These are phyloP conservation scores for Urechis unicinctus DNA, from an alignment of 2,888 invertebrate species.

Conservation along the genomic window DNA sequence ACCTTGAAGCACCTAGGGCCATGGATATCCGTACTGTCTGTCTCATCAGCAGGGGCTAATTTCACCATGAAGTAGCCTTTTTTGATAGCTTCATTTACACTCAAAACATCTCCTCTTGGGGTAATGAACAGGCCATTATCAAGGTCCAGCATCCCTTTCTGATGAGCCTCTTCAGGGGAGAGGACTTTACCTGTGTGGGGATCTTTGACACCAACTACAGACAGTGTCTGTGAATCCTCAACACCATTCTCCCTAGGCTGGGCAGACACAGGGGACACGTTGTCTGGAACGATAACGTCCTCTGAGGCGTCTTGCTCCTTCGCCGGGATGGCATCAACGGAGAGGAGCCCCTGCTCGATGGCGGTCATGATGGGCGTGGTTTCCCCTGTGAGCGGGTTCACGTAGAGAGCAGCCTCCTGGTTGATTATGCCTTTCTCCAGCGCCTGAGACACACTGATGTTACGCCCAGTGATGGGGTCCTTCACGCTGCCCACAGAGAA, in stretches of 20 bases:
- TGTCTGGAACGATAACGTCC: constrained; percentile 1
- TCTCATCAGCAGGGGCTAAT: constrained; percentile 11
- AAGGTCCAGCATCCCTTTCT: constrained; percentile 69
- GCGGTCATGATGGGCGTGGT: constrained; percentile 20
- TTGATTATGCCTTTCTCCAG: constrained; percentile 18
- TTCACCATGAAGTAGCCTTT: constrained; percentile 7
- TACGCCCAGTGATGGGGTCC: constrained; percentile 15
- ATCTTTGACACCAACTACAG: constrained; percentile 34
- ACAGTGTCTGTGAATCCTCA: not conserved
- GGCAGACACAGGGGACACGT: not conserved
- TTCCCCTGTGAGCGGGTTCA: constrained; percentile 19
- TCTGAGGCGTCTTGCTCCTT: not conserved
- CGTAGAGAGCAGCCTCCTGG: constrained; percentile 13
- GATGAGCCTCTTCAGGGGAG: constrained; percentile 68
- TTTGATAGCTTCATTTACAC: constrained; percentile 12
- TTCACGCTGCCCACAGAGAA: constrained; percentile 19
- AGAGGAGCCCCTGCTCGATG: constrained; percentile 18
- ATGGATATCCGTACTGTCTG: constrained; percentile 1
- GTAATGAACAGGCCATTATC: constrained; percentile 60
- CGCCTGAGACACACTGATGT: constrained; percentile 16
- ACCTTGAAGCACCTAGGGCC: not conserved
- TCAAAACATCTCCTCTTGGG: constrained; percentile 11
- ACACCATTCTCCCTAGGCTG: not conserved
- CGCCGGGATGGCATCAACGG: constrained; percentile 7
- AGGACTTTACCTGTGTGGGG: constrained; percentile 51